A percentile compares a stretch with the other conserved stretches of the same genome.
Evolutionary conservation across 2,888 invertebrate species (phyloP).

Genomic region (Oscheius sp.): DNA sequence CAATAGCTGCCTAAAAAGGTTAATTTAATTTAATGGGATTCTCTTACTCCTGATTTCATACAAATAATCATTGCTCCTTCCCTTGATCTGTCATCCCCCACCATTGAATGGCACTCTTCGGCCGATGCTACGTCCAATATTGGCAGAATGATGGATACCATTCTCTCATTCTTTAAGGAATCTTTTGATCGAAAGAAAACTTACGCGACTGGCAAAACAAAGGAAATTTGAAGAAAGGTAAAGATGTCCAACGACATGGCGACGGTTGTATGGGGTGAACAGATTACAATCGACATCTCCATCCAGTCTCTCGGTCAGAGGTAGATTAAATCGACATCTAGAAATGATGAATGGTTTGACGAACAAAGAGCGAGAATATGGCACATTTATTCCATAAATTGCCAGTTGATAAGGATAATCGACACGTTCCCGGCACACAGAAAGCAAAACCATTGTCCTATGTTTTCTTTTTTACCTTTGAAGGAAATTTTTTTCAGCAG

Average conservation of each 20-base stretch:
- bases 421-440: conserved; percentile 8
- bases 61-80: conserved; percentile 45
- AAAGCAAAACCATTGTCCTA: no score
- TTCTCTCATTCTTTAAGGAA: conserved; percentile 56
- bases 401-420: conserved; percentile 8
- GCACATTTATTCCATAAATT: conserved; percentile 7
- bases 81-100: conserved; percentile 26
- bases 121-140: conserved; percentile 57
- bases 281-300: conserved; percentile 88
- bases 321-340: conserved; percentile 77
- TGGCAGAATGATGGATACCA: conserved; percentile 64
- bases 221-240: conserved; percentile 92
- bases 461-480: no score
- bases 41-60: conserved; percentile 37
- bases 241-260: conserved; percentile 85
- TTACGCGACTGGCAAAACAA: conserved; percentile 92
- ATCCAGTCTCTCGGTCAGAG: conserved; percentile 89
- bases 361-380: neutral
- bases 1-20: conserved; percentile 36
- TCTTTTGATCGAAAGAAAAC: conserved; percentile 1
- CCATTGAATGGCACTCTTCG: conserved; percentile 58
- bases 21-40: neutral
- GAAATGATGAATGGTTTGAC: neutral
- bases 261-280: conserved; percentile 94
- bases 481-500: no score